Evolutionary conservation across 1,140 invertebrate genomes (phyloP).

Genomic region (Eulimnadia texana): DNA sequence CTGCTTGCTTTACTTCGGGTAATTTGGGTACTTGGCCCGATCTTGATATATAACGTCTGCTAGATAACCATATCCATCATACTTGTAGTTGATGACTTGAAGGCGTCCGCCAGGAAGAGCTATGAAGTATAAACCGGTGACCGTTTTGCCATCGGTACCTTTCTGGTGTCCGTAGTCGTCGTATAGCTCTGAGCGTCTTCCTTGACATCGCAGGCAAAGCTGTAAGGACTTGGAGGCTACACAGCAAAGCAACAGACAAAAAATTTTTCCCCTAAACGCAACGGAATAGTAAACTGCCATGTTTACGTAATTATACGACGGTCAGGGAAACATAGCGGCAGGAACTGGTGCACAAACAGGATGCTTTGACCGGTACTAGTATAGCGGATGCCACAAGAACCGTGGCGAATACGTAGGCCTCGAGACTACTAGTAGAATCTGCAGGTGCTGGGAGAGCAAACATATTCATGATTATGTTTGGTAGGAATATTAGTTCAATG

Average conservation of each 20-base stretch:
- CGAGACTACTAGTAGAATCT: no score
- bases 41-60: slow-evolving; percentile 11
- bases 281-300: not conserved
- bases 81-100: slow-evolving; percentile 18
- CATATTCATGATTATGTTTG: no score
- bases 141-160: slow-evolving; percentile 18
- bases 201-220: slow-evolving; percentile 19
- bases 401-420: no score
- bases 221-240: slow-evolving; percentile 17
- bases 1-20: not conserved
- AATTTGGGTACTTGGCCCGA: slow-evolving; percentile 10
- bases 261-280: not conserved
- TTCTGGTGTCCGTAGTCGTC: slow-evolving; percentile 19
- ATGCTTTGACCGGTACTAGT: no score
- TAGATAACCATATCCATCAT: slow-evolving; percentile 11
- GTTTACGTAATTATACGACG: not conserved
- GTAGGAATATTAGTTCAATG: no score
- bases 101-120: slow-evolving; percentile 20
- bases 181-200: slow-evolving; percentile 17
- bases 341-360: no score
- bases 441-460: no score
- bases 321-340: not conserved
- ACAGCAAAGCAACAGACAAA: not conserved
- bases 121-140: slow-evolving; percentile 18
- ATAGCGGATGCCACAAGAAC: no score